Conservation (phyloP, 2,888 invertebrate species). For the Mylabris sibirica region DNA sequence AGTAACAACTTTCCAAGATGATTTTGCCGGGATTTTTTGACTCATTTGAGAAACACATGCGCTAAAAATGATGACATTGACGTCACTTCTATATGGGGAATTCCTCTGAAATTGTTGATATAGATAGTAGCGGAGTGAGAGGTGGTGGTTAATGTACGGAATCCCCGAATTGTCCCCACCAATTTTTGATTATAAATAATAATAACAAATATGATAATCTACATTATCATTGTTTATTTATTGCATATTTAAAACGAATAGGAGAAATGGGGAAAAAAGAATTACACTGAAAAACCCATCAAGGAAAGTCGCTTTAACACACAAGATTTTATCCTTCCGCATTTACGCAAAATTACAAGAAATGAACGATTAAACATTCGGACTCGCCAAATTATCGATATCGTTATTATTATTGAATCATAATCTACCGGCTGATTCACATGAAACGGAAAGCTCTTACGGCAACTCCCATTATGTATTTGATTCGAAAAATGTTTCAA, state of each 20-base stretch:
- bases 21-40: slow-evolving; percentile 38
- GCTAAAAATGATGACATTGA: slow-evolving; percentile 23
- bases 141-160: slow-evolving; percentile 25
- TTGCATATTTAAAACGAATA: neutral
- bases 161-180: slow-evolving; percentile 23
- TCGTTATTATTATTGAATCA: neutral
- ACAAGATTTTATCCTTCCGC: too few relatives aligned
- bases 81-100: slow-evolving; percentile 30
- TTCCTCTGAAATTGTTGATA: slow-evolving; percentile 20
- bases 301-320: neutral
- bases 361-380: too few relatives aligned
- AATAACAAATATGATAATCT: neutral
- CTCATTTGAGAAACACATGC: slow-evolving; percentile 26
- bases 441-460: too few relatives aligned
- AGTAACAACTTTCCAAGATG: slow-evolving; percentile 45
- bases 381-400: too few relatives aligned
- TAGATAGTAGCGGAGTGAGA: slow-evolving; percentile 1
- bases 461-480: too few relatives aligned
- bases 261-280: neutral
- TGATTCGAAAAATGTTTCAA: too few relatives aligned
- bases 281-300: neutral
- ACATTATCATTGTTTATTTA: neutral
- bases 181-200: neutral
- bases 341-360: too few relatives aligned
- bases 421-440: too few relatives aligned